Evolutionary conservation across 2,888 invertebrate genomes (phyloP).

Genomic region (Stictocephala bisonia): DNA sequence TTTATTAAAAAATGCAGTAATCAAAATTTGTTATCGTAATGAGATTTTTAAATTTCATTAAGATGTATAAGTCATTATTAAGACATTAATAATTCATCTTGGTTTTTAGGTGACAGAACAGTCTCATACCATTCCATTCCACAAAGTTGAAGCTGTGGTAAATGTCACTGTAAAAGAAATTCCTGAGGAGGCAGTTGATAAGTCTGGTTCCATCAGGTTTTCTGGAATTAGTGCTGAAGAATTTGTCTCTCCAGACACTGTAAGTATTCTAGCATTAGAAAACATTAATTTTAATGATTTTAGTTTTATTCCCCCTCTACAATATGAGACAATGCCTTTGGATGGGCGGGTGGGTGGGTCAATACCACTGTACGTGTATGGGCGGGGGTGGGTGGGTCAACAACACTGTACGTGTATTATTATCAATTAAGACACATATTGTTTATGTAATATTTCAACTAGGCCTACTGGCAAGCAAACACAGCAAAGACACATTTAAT

Average conservation of each 20-base stretch:
- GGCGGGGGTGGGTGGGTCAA: no score
- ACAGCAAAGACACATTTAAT: no score
- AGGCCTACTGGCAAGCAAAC: no score
- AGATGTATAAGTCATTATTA: not conserved
- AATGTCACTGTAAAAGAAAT: constrained; percentile 88
- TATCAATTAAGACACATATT: no score
- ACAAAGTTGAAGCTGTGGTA: constrained; percentile 85
- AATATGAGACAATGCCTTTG: no score
- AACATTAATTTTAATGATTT: no score
- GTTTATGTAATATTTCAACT: no score
- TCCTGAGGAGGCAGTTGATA: constrained; percentile 90
- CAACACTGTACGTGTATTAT: no score
- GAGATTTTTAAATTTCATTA: not conserved
- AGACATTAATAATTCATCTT: no score
- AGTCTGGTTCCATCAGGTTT: constrained; percentile 92
- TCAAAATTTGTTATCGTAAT: not conserved
- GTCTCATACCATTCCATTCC: constrained; percentile 70
- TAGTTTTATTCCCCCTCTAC: no score
- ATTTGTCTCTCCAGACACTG: constrained; percentile 74
- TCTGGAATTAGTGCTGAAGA: constrained; percentile 85
- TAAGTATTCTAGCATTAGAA: constrained; percentile 56
- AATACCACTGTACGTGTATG: no score
- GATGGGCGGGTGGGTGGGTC: no score
- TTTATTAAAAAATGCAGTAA: not conserved
- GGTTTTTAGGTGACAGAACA: constrained; percentile 76